Evolutionary conservation across 2,113 vertebrate species (phyloP), one percentile per base, ranked within the genome.

Genomic region (Orcinus orca): DNA sequence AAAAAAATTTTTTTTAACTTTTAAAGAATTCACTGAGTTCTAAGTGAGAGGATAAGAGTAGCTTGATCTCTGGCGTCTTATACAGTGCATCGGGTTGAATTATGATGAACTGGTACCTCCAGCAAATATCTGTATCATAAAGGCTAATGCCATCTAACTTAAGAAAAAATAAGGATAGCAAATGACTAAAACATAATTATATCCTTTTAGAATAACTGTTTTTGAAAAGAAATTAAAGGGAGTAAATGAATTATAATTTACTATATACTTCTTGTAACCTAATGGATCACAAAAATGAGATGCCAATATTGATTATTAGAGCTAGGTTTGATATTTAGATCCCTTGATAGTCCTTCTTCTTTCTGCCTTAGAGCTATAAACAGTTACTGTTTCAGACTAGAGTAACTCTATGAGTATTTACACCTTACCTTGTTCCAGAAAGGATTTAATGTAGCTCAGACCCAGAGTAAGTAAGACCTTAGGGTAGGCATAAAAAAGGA

Each of bases 361-460:
- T 95, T 93, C 68, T 89, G 26, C 23, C 70, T 58, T 76, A 31
- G 17, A 92, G 25, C 60, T 41, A 3, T 55, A 73, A 88, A 63
- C 31, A 55, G 53, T 82, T 83, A 81, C 83, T 88, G 15, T 80
- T 91, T 95, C 41, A 91, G 79, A 60, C 47, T n/a, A 73, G 62
- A 97, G 38, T 80, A 88, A 63, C 11, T 38, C 93, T 88, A 11
- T 80, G 18, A 83, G 93, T 85, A 65, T 97, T 97, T 97, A 93
- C 79, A 95, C 62, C 53, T 96, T 41, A 82, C 58, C 88, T 96
- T 96, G 41, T 95, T 97, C 83, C 82, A 97, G 85, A 96, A 95
- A 92, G 38, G 55, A 84, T 47, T 86, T 76, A 84, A 76, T 81
- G 36, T 80, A 33, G 50, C 83, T 84, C 74, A 95, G 31, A 60